Base-by-base conservation (phyloP, 2,888 invertebrate species). In the Amiota minor region DNA sequence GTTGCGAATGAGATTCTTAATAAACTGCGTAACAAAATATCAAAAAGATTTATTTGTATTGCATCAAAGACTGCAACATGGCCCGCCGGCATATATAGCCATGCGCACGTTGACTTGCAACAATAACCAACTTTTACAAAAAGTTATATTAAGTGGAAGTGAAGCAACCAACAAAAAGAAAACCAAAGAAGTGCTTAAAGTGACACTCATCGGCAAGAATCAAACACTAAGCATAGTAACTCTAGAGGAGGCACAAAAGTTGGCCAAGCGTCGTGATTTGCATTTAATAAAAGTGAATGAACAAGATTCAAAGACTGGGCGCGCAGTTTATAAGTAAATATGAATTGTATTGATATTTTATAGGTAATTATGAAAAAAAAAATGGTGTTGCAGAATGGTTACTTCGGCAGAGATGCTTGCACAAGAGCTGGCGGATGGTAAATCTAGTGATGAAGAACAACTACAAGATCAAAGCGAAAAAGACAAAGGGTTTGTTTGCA, bases 201-300 rank as follows among this genome's bases (percentile, higher is more conserved):
- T 95, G 76, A 95, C 94, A 0, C 88, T 95, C 46, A 90, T 95
- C 74, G 90, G 91, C 53, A 89, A 91, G 49, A 92, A 93, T 85
- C 90, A 93, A 80, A 89, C 91, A 47, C 88, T 93, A 20, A 91
- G 90, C 75, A 91, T 95, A 3, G 91, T 92, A 1, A 92, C 93
- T 45, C 78, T 95, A 45, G 93, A 93, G 77, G 93, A 93, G 80
- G 95, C 95, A 0, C 91, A 93, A 79, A 94, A 91, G 86, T 82
- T 96, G 74, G 93, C 95, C 0, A 91, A 92, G 74, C 91, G 93
- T 56, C 90, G 94, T 78, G 92, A 94, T 70, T 89, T 95, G 76
- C 93, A 93, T 85, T 90, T 96, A 73, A 91, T 95, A 0, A 94
- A 94, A 90, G 88, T 94, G 45, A 88, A 93, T 76, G 94, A 95